These are phyloP conservation scores for Eira barbara DNA, from an alignment of 2,113 vertebrate genomes.

Conservation along the genomic window DNA sequence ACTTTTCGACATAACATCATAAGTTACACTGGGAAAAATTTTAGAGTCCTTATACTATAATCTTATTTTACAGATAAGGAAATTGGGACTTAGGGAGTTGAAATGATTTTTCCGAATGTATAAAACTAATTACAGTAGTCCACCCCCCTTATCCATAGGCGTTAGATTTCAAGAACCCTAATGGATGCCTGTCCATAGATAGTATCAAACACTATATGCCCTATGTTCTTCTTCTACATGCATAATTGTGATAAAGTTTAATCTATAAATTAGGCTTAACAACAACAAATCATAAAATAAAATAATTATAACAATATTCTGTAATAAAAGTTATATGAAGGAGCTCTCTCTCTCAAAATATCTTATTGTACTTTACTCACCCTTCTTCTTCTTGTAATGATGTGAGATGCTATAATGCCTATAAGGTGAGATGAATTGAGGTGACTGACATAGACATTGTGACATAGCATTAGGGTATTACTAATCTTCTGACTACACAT, in stretches of 20 bases:
- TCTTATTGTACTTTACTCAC: neutral
- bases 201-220: neutral
- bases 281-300: neutral
- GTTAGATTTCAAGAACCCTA: neutral
- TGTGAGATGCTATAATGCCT: neutral
- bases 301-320: neutral
- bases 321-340: neutral
- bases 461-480: neutral
- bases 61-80: neutral
- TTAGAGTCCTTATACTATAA: neutral
- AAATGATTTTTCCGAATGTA: neutral
- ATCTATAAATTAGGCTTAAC: neutral
- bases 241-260: neutral
- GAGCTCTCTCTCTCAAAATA: neutral
- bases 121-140: neutral
- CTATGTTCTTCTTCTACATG: neutral
- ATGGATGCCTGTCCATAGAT: neutral
- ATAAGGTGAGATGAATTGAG: neutral
- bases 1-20: neutral
- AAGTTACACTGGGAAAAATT: neutral
- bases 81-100: neutral
- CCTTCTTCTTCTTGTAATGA: neutral
- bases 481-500: neutral
- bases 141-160: neutral
- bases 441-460: neutral